Evolutionary conservation across 1,140 invertebrate species (phyloP).

Genomic region (Aphidius gifuensis): DNA sequence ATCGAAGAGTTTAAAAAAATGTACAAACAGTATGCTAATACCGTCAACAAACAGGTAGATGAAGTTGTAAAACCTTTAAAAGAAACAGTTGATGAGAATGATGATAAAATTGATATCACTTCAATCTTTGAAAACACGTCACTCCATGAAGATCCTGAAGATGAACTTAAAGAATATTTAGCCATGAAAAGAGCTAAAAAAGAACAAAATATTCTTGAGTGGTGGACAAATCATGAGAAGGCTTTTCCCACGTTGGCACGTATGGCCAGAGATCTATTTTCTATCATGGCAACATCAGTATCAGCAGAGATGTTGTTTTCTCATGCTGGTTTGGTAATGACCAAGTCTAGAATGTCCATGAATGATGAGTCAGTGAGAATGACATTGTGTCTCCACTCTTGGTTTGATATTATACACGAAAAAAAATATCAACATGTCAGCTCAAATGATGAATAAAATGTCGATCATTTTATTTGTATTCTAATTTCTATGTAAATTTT

Average conservation of each 20-base stretch:
- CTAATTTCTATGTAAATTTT: no score
- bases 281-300: constrained; percentile 1
- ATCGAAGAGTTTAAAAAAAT: background rate
- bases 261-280: constrained; percentile 12
- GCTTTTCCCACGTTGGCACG: background rate
- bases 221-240: background rate
- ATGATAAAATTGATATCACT: background rate
- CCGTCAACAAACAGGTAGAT: background rate
- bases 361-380: background rate
- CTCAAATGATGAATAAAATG: no score
- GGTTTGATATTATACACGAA: background rate
- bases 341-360: background rate
- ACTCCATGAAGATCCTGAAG: no score
- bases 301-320: background rate
- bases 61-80: background rate
- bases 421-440: no score
- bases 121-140: background rate
- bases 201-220: constrained; percentile 6
- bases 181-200: constrained; percentile 2
- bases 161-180: background rate
- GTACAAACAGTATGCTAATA: background rate
- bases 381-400: background rate
- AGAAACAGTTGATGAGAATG: background rate
- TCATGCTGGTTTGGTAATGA: background rate
- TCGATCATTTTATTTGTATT: no score